A percentile compares a stretch with the other conserved stretches of the same genome.
These are phyloP conservation scores for Isotomurus palustris DNA, from an alignment of 2,888 invertebrate species.

Conservation along the genomic window DNA sequence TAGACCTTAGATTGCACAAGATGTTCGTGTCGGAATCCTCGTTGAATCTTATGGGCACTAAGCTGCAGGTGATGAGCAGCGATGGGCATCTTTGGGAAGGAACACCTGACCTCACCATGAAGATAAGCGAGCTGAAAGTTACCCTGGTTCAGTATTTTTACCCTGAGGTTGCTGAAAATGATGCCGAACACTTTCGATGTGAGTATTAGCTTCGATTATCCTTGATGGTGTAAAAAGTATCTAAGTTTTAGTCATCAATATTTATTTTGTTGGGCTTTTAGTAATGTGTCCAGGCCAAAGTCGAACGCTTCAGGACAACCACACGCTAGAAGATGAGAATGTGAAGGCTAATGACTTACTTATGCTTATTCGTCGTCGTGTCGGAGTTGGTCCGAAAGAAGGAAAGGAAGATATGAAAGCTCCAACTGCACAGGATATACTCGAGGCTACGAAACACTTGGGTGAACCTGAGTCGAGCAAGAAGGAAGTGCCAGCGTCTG, in stretches of 20 bases:
- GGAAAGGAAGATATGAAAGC: conserved; percentile 51
- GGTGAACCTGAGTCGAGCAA: too few species aligned
- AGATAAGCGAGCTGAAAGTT: conserved; percentile 51
- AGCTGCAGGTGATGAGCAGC: conserved; percentile 49
- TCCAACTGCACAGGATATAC: conserved; percentile 54
- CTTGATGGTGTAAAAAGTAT: background rate
- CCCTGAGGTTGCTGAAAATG: conserved; percentile 50
- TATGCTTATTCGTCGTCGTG: conserved; percentile 27
- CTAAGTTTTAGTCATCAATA: background rate
- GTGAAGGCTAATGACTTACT: conserved; percentile 50
- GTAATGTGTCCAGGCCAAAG: conserved; percentile 49
- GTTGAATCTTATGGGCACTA: conserved; percentile 42
- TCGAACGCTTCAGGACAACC: conserved; percentile 49
- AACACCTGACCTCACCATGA: conserved; percentile 49
- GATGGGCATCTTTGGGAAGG: conserved; percentile 49
- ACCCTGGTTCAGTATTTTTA: conserved; percentile 50
- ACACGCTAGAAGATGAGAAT: conserved; percentile 48
- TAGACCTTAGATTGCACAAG: too few species aligned
- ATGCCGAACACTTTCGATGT: conserved; percentile 48
- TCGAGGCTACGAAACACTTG: conserved; percentile 53
- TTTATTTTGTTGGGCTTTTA: conserved; percentile 1
- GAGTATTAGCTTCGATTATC: background rate
- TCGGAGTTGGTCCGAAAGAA: background rate
- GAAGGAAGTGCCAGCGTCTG: conserved; percentile 10
- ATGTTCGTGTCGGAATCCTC: conserved; percentile 51